Percentiles rank a stretch among this genome's conserved stretches.
phyloP scores from a whole-genome alignment of 2,888 invertebrate species.

The Cepaea hortensis region DNA sequence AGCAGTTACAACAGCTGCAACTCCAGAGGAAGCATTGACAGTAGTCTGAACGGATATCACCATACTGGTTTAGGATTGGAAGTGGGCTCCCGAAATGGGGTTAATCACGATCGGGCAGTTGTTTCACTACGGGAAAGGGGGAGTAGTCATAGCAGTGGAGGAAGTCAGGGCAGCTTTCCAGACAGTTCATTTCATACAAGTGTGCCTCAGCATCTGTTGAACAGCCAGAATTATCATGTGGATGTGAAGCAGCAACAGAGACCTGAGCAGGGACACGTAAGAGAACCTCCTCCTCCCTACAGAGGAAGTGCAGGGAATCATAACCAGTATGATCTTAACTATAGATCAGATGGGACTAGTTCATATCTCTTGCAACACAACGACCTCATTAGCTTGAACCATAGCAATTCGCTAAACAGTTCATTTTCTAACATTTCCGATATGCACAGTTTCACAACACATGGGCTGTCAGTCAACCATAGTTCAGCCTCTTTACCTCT shows the following conservation, averaged over 20 bases:
- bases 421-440: background rate
- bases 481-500: slow-evolving; percentile 24
- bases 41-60: background rate
- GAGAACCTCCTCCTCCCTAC: slow-evolving; percentile 15
- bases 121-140: slow-evolving; percentile 17
- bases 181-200: slow-evolving; percentile 38
- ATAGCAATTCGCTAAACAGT: background rate
- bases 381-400: slow-evolving; percentile 27
- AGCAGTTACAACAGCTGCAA: background rate
- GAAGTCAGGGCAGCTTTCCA: slow-evolving; percentile 43
- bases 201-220: background rate
- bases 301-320: slow-evolving; percentile 7
- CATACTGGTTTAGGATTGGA: background rate
- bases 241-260: background rate
- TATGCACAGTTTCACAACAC: background rate
- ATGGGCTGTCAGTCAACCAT: background rate
- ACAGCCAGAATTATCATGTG: slow-evolving; percentile 13
- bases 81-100: background rate
- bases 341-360: background rate
- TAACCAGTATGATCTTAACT: slow-evolving; percentile 20
- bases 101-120: background rate
- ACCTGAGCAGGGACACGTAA: background rate
- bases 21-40: background rate
- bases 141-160: slow-evolving; percentile 49
- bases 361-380: slow-evolving; percentile 38